Conservation (phyloP, 1,140 invertebrate species). For the Tetragonula clypearis region DNA sequence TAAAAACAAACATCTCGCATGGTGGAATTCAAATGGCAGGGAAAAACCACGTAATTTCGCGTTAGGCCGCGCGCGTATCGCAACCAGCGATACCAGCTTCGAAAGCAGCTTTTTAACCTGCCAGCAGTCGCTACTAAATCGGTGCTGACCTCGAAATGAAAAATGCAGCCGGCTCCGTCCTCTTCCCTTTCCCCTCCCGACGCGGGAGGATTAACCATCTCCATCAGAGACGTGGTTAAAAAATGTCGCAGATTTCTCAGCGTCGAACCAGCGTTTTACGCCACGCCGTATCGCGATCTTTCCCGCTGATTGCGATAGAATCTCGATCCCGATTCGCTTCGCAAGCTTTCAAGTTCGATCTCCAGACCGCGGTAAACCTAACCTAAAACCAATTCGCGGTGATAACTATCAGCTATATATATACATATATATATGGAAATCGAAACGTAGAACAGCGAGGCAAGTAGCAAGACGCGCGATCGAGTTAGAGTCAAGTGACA, state of each 20-base stretch:
- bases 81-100: not conserved
- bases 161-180: slow-evolving; percentile 1
- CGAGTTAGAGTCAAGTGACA: too few relatives aligned
- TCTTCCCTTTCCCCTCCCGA: not conserved
- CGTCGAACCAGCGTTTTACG: not conserved
- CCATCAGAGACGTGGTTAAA: not conserved
- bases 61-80: not conserved
- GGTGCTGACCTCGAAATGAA: slow-evolving; percentile 26
- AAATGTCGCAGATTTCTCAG: not conserved
- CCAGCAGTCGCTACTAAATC: slow-evolving; percentile 1
- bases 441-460: not conserved
- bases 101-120: slow-evolving; percentile 13
- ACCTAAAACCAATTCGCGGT: not conserved
- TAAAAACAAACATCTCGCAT: not conserved
- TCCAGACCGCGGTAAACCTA: too few relatives aligned
- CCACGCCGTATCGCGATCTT: not conserved
- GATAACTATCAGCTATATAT: too few relatives aligned
- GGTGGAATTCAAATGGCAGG: not conserved
- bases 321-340: not conserved
- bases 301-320: not conserved
- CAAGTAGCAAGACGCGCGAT: too few relatives aligned
- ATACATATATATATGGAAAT: too few relatives aligned
- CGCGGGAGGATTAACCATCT: not conserved
- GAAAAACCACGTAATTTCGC: slow-evolving; percentile 5
- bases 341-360: not conserved